These are phyloP conservation scores for Aythya baeri DNA, from an alignment of 2,113 vertebrate genomes.

Conservation along the genomic window DNA sequence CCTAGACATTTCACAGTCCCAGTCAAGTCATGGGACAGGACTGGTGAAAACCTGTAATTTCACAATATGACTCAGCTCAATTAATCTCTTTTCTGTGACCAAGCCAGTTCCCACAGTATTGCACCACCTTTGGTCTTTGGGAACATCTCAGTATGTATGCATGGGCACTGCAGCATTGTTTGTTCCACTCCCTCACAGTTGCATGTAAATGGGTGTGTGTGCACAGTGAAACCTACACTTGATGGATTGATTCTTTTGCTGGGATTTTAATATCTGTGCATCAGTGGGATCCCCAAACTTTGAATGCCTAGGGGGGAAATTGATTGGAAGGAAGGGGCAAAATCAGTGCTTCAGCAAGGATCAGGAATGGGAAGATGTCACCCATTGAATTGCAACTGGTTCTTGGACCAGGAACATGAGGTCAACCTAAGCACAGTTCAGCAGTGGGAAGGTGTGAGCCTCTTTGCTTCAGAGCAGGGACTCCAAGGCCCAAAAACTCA, in stretches of 20 bases:
- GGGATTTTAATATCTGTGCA: neutral
- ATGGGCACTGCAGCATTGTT: neutral
- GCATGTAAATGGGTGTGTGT: neutral
- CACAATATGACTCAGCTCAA: neutral
- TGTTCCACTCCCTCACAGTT: neutral
- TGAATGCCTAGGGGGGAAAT: neutral
- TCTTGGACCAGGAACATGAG: neutral
- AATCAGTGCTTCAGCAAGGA: neutral
- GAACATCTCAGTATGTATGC: neutral
- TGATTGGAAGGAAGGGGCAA: neutral
- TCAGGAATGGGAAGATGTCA: neutral
- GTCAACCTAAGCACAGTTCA: neutral
- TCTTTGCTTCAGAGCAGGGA: neutral
- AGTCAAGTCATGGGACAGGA: neutral
- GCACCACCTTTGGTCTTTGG: neutral
- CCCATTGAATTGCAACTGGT: neutral
- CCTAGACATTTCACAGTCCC: neutral
- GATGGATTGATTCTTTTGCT: neutral
- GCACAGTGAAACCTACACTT: rapidly evolving
- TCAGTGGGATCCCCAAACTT: neutral
- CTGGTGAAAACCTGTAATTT: neutral
- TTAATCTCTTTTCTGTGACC: neutral
- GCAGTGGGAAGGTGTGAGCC: neutral
- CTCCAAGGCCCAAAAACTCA: neutral
- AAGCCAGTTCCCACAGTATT: neutral